A percentile compares a stretch with the other conserved stretches of the same genome.
These are phyloP conservation scores for Lutjanus erythropterus DNA, from an alignment of 2,113 vertebrate genomes.

Conservation along the genomic window DNA sequence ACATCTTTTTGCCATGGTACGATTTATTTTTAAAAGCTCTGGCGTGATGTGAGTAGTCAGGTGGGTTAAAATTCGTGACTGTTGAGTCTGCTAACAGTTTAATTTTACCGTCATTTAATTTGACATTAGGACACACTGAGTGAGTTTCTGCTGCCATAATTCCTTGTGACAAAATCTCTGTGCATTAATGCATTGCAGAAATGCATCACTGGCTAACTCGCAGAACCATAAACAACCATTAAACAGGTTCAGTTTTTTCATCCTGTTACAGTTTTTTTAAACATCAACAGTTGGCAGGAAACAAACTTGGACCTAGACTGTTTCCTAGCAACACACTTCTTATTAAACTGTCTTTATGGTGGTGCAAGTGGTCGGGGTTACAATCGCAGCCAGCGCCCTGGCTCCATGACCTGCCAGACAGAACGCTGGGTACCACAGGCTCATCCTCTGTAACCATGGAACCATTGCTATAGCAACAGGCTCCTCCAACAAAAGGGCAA, in stretches of 20 bases:
- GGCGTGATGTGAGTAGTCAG: too few species aligned
- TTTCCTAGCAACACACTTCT: not conserved
- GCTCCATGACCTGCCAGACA: conserved; percentile 27
- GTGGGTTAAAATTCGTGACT: too few species aligned
- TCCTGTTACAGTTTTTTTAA: not conserved
- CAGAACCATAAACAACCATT: not conserved
- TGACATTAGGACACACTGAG: not conserved
- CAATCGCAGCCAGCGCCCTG: not conserved
- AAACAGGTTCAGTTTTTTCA: not conserved
- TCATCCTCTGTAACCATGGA: conserved; percentile 34
- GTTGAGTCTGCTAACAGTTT: not conserved
- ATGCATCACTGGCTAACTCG: not conserved
- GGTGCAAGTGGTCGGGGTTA: not conserved
- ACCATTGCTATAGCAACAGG: conserved; percentile 66
- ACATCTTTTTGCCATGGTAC: too few species aligned
- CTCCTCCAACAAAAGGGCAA: conserved; percentile 63
- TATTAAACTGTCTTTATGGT: not conserved
- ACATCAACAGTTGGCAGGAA: not conserved
- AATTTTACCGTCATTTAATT: not conserved
- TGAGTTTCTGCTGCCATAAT: not conserved
- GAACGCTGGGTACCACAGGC: conserved; percentile 8
- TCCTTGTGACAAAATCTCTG: not conserved
- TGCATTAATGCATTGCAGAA: too few species aligned
- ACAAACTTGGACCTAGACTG: not conserved
- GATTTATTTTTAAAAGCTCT: too few species aligned